Percentiles rank a stretch among this genome's conserved stretches.
Evolutionary conservation across 2,888 invertebrate genomes (phyloP).

Genomic region (Therioaphis trifolii): DNA sequence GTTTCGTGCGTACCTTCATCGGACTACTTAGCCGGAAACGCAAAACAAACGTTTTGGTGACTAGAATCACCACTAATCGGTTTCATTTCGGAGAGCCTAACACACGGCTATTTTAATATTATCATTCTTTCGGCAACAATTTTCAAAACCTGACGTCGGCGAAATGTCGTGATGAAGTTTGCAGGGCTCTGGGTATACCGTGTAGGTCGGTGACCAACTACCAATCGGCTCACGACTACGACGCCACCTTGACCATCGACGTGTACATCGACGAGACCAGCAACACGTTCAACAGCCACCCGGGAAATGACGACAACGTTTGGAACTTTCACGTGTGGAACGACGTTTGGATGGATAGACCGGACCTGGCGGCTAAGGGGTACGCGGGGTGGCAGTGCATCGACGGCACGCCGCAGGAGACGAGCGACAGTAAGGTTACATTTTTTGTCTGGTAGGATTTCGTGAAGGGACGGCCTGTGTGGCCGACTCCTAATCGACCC

Average conservation of each 20-base stretch:
- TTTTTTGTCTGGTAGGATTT: too few relatives aligned
- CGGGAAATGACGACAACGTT: constrained; percentile 77
- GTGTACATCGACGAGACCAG: constrained; percentile 76
- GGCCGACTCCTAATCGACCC: too few relatives aligned
- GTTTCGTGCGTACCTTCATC: too few relatives aligned
- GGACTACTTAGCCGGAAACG: too few relatives aligned
- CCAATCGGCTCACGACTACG: constrained; percentile 83
- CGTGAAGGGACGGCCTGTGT: too few relatives aligned
- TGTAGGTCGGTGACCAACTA: constrained; percentile 83
- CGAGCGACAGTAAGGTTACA: constrained; percentile 71
- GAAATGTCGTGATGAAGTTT: constrained; percentile 73
- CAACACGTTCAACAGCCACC: constrained; percentile 77
- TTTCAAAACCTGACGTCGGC: too few relatives aligned
- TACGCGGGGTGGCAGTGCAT: constrained; percentile 87
- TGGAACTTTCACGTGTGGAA: constrained; percentile 97
- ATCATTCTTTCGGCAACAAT: too few relatives aligned
- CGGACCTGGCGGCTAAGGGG: constrained; percentile 81
- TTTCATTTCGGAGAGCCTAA: too few relatives aligned
- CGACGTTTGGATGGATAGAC: constrained; percentile 92
- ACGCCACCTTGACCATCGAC: constrained; percentile 71
- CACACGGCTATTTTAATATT: too few relatives aligned
- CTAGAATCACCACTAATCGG: too few relatives aligned
- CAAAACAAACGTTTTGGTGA: too few relatives aligned
- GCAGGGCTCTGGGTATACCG: constrained; percentile 80
- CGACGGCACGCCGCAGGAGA: constrained; percentile 83